Percentiles rank a stretch among this genome's conserved stretches.
These are phyloP conservation scores for Aporrectodea caliginosa DNA, from an alignment of 1,140 invertebrate genomes.

Conservation along the genomic window DNA sequence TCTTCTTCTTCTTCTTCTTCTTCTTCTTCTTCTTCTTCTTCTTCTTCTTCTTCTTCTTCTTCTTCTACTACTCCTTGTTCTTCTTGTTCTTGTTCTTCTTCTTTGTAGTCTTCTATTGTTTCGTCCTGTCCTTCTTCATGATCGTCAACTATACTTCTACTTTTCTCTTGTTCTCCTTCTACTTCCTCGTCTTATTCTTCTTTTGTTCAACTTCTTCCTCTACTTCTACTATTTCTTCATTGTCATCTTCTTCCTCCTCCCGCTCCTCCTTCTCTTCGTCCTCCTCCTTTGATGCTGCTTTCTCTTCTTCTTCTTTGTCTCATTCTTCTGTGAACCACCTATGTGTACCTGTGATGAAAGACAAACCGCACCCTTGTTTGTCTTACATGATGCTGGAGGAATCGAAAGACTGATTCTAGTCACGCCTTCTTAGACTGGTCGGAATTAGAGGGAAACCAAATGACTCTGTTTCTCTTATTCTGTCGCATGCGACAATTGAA, in stretches of 20 bases:
- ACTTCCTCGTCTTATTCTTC: constrained; percentile 2
- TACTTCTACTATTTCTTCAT: constrained; percentile 15
- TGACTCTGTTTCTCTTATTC: too few relatives aligned
- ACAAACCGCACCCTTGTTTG: too few relatives aligned
- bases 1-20: not conserved
- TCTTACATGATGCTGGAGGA: too few relatives aligned
- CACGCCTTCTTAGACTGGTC: too few relatives aligned
- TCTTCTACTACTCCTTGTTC: not conserved
- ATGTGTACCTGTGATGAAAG: too few relatives aligned
- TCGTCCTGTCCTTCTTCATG: not conserved
- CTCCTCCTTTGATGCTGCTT: too few relatives aligned
- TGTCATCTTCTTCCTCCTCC: not conserved
- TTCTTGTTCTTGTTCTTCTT: constrained; percentile 1
- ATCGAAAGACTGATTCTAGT: too few relatives aligned
- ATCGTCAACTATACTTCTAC: not conserved
- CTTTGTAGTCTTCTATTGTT: constrained; percentile 20
- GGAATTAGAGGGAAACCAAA: too few relatives aligned
- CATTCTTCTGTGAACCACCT: too few relatives aligned
- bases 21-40: not conserved
- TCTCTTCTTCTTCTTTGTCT: too few relatives aligned
- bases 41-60: constrained; percentile 15
- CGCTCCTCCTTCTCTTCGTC: too few relatives aligned
- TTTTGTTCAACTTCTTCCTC: constrained; percentile 15
- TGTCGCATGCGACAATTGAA: too few relatives aligned
- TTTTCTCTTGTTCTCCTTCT: not conserved